Evolutionary conservation across 2,113 vertebrate genomes (phyloP), one percentile per base, ranked within the genome.

Genomic region (Ceyx margarethae): DNA sequence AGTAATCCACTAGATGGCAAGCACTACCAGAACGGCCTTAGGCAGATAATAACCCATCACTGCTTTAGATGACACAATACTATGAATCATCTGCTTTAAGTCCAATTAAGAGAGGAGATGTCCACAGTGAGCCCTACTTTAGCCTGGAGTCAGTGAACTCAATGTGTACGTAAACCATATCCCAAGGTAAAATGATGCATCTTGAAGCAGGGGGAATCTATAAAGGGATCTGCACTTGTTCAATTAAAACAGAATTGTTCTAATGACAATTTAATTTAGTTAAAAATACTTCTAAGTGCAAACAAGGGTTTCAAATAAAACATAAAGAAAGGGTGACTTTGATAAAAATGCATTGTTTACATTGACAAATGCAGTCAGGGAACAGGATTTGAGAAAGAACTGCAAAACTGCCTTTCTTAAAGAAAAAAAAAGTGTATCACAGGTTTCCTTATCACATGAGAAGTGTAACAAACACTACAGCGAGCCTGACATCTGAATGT

Each of bases 1-100:
- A 95, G 65, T 15, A 51, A 85, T 71, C 97, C 98, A 97, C 96
- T 57, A 97, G 97, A 83, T 97, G 96, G 97, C 97, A 94, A 97
- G 92, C 96, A 95, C 68, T 64, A 76, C 89, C 91, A 78, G 60
- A 73, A 74, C 2, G 11, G 66, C 73, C 71, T 77, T 60, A 66
- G 53, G 40, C 50, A 94, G 33, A 57, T 33, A 25, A 15, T 23
- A 31, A 5, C 65, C 67, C 42, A 28, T 46, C 35, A 31, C 16
- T 74, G 28, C 33, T 77, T 89, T 42, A 66, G 23, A 25, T 43
- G 13, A 76, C 21, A 43, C 5, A 65, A 2, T 16, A 53, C 3
- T 7, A 51, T 54, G 35, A 48, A 11, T 40, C 6, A 19, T 43
- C 54, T 58, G 37, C 56, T 60, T 69, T 61, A 82, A 81, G 37